phyloP scores from a whole-genome alignment of 2,113 vertebrate species.

The Tachysurus vachellii region DNA sequence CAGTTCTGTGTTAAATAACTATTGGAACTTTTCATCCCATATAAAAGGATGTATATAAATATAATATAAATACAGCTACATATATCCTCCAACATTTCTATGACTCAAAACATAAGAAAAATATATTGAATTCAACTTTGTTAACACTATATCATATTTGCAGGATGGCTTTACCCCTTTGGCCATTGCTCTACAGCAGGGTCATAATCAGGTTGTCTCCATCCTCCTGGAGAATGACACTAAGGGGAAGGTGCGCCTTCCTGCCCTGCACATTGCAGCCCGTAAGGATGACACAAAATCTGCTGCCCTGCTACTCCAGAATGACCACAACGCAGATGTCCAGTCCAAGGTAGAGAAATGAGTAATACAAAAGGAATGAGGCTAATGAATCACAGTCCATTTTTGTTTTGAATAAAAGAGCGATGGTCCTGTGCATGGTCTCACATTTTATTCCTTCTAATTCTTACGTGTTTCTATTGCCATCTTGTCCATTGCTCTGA shows the following conservation, averaged over 20 bases:
- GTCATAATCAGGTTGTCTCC: conserved; percentile 97
- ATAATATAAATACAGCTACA: not conserved
- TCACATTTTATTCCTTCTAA: conserved; percentile 19
- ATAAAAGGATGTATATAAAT: no score
- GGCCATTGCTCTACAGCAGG: conserved; percentile 94
- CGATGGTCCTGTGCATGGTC: not conserved
- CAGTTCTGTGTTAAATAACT: not conserved
- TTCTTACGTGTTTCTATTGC: not conserved
- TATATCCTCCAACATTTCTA: not conserved
- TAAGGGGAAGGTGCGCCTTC: conserved; percentile 95
- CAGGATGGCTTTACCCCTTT: conserved; percentile 97
- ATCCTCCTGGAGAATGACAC: conserved; percentile 95
- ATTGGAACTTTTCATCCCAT: not conserved
- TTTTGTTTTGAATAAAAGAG: not conserved
- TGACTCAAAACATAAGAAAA: not conserved
- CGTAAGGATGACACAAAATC: conserved; percentile 98
- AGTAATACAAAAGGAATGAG: accelerated
- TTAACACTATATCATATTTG: not conserved
- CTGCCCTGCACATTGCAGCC: conserved; percentile 93
- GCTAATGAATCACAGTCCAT: conserved; percentile 29
- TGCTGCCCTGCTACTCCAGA: conserved; percentile 92
- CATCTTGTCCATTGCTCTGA: conserved; percentile 30
- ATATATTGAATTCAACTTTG: not conserved
- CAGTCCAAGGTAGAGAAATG: conserved; percentile 89
- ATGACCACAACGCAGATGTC: conserved; percentile 95